Evolutionary conservation across 23 tunicate species (phyloP), one percentile per base, ranked within the genome.

Genomic region (Ciona savignyi): DNA sequence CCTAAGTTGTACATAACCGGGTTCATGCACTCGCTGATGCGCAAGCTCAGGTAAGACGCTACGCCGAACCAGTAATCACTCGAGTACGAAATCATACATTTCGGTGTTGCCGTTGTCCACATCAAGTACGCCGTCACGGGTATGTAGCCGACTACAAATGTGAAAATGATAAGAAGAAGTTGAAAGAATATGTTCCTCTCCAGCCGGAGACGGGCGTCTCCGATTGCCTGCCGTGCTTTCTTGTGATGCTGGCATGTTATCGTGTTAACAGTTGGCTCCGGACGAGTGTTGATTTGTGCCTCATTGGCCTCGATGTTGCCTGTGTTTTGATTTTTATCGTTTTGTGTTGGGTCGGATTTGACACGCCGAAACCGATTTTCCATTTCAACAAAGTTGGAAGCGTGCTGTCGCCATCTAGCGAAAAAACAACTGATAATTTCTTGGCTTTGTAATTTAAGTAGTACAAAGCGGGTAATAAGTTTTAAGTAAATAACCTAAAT

Each of bases 31-130:
- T 89, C 96, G 34, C 89, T 82, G 1, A 89, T 32, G 32, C 96
- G 66, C 29, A 89, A 71, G 51, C 83, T 70, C 4, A 89, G 66
- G 63, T 89, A 89, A 15, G 96, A 83, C 62, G 78, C 78, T 2
- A 89, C 96, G 0, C 96, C 96, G 34, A 89, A 89, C 96, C 96
- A 89, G 60, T 89, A 89, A 28, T 89, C 96, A 26, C 62, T 51
- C 27, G 35, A 4, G 29, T 23, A 33, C 21, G 35, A 20, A 9
- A 64, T 51, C 19, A 65, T 29, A 25, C 26, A 3, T 22, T 51
- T 79, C 23, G 27, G 63, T 15, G 77, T 75, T 27, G 70, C 30
- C 23, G 89, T 65, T 3, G 97, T 85, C 96, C 96, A 88, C 0
- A 88, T 72, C 2, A 88, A 76, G 65, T 88, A 88, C 23, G 70